Evolutionary conservation across 1,140 invertebrate genomes (phyloP).

Genomic region (Copidosoma floridanum): DNA sequence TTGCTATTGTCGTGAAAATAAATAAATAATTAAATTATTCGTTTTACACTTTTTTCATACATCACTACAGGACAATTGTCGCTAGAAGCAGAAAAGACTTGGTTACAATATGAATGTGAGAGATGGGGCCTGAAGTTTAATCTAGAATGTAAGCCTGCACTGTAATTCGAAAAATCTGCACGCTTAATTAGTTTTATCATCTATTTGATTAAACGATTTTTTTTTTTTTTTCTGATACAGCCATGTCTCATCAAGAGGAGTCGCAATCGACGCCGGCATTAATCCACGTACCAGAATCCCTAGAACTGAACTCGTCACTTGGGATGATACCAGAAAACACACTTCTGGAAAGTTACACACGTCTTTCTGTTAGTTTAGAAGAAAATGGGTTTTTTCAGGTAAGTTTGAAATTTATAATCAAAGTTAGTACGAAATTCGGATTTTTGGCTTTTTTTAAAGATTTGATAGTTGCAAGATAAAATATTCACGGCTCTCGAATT

Average conservation of each 20-base stretch:
- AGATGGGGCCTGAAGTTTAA: slow-evolving; percentile 78
- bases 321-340: slow-evolving; percentile 82
- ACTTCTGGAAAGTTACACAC: slow-evolving; percentile 79
- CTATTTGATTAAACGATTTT: slow-evolving; percentile 4
- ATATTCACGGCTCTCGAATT: too few species aligned
- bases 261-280: slow-evolving; percentile 81
- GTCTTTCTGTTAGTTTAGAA: slow-evolving; percentile 81
- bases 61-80: slow-evolving; percentile 74
- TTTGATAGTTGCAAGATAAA: too few species aligned
- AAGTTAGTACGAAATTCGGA: too few species aligned
- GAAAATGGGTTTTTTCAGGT: slow-evolving; percentile 82
- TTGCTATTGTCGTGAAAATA: slow-evolving; percentile 4
- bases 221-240: slow-evolving; percentile 43
- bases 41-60: slow-evolving; percentile 28
- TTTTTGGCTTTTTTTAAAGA: too few species aligned
- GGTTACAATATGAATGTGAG: slow-evolving; percentile 84
- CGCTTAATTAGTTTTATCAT: background rate
- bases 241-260: slow-evolving; percentile 72
- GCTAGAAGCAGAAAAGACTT: slow-evolving; percentile 81
- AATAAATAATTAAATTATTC: too few species aligned
- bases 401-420: slow-evolving; percentile 26
- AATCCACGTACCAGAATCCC: slow-evolving; percentile 64
- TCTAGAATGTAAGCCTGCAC: slow-evolving; percentile 69
- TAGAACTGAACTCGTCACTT: slow-evolving; percentile 61
- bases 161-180: slow-evolving; percentile 29